Conservation (phyloP, 2,888 invertebrate genomes). For the Cerceris rybyensis region DNA sequence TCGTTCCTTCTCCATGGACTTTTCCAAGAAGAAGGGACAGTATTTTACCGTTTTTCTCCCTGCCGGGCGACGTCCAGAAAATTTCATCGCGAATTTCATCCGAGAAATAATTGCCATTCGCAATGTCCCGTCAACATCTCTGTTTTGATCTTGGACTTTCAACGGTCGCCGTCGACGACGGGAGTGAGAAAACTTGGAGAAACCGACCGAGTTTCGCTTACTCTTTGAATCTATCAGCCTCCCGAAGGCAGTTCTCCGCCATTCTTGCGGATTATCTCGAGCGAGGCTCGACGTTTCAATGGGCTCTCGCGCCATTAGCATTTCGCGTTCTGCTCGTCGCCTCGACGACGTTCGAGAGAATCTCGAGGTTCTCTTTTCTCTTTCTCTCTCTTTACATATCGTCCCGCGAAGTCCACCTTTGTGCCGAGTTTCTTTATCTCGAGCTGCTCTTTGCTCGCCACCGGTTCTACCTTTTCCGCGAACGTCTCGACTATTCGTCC, state of each 20-base stretch:
- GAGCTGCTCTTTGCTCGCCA: too few relatives aligned
- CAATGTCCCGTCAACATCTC: too few relatives aligned
- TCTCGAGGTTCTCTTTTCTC: background rate
- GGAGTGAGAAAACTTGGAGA: background rate
- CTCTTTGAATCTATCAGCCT: too few relatives aligned
- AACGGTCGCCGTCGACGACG: background rate
- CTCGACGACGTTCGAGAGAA: background rate
- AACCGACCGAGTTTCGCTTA: background rate
- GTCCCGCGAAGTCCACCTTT: slow-evolving; percentile 2
- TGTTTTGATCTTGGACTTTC: too few relatives aligned
- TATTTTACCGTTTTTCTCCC: background rate
- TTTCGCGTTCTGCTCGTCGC: slow-evolving; percentile 5
- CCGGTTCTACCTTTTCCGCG: too few relatives aligned
- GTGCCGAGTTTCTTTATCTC: too few relatives aligned
- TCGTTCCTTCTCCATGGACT: background rate
- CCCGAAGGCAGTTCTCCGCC: background rate
- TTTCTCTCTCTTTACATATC: background rate
- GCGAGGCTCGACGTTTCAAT: slow-evolving; percentile 12
- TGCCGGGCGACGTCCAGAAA: background rate
- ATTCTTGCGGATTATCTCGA: slow-evolving; percentile 3
- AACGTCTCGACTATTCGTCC: too few relatives aligned
- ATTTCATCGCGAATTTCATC: background rate
- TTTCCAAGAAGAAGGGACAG: background rate
- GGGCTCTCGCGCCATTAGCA: slow-evolving; percentile 10
- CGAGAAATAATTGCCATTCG: too few relatives aligned